These are phyloP conservation scores for human DNA, from an alignment of 2,113 vertebrate genomes.

Conservation along the genomic window GRCh38 chrX:87729001-87729500, in stretches of 20 bases:
- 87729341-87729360: not conserved
- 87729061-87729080: not conserved
- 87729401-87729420: not conserved
- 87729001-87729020: not conserved
- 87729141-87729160: not conserved
- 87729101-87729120: not conserved
- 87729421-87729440: not conserved
- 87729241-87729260: not conserved
- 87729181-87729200: not conserved
- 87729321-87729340: not conserved
- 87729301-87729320: not conserved
- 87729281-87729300: not conserved
- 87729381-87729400: not conserved
- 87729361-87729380: not conserved
- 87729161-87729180: not conserved
- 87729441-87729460: not conserved
- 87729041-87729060: not conserved
- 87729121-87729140: not conserved
- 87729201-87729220: not conserved
- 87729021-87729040: not conserved
- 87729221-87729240: not conserved
- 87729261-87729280: not conserved
- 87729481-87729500: not conserved
- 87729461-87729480: not conserved
- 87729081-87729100: not conserved